These are phyloP conservation scores for Drosophila ficusphila DNA, from an alignment of 1,140 invertebrate genomes.

Conservation along the genomic window DNA sequence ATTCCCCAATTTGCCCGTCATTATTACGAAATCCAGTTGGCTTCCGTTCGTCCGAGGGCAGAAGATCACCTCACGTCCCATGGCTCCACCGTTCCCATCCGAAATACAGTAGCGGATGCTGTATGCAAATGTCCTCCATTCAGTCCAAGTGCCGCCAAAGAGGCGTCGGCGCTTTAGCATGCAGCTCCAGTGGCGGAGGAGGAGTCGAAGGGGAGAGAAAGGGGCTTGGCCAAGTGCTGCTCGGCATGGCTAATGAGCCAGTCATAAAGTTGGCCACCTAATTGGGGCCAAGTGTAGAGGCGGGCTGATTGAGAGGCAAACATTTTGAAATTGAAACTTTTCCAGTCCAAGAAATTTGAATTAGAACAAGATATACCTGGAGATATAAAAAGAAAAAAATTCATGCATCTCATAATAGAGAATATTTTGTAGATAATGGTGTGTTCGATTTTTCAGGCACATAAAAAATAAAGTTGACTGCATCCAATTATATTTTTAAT, in stretches of 20 bases:
- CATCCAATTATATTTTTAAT: not conserved
- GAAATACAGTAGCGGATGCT: constrained; percentile 80
- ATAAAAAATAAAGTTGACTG: too few relatives aligned
- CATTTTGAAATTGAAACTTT: constrained; percentile 53
- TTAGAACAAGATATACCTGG: too few relatives aligned
- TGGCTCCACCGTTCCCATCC: constrained; percentile 20
- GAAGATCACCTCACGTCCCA: constrained; percentile 52
- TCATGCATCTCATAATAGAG: too few relatives aligned
- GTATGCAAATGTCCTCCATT: constrained; percentile 72
- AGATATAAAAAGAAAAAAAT: not conserved
- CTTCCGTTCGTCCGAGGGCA: constrained; percentile 54
- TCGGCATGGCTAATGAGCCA: constrained; percentile 76
- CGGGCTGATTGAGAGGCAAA: constrained; percentile 41
- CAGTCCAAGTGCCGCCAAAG: constrained; percentile 69
- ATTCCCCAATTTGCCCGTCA: constrained; percentile 66
- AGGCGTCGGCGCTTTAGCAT: constrained; percentile 51
- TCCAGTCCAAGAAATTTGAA: not conserved
- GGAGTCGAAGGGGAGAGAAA: constrained; percentile 13
- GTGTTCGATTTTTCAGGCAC: too few relatives aligned
- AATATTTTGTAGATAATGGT: too few relatives aligned
- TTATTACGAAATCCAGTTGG: constrained; percentile 64
- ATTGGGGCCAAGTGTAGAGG: constrained; percentile 68
- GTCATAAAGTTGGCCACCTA: constrained; percentile 67
- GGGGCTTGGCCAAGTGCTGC: constrained; percentile 69
- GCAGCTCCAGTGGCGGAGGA: constrained; percentile 46